These are phyloP conservation scores for Alectoris magna DNA, from an alignment of 2,797 vertebrate genomes.

Conservation along the genomic window DNA sequence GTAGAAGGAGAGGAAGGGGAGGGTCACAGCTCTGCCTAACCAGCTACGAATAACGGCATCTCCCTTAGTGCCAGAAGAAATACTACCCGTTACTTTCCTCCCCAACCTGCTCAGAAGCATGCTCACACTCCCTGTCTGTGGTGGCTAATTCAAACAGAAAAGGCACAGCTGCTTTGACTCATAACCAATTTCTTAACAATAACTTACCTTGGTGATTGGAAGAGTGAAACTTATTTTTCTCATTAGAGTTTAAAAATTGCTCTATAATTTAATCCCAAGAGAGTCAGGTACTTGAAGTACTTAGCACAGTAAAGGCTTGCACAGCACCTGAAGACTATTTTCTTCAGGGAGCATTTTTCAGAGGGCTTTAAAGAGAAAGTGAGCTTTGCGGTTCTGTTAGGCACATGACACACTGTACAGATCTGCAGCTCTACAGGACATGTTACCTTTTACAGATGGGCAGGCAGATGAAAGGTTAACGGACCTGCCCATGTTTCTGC, in stretches of 20 bases:
- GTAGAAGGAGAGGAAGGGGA: constrained; percentile 38
- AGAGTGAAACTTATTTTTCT: background rate
- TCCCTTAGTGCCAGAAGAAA: background rate
- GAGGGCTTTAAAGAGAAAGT: constrained; percentile 30
- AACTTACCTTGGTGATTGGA: background rate
- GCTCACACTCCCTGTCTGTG: background rate
- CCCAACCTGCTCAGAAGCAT: background rate
- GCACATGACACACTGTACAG: background rate
- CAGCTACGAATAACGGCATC: background rate
- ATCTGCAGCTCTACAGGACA: background rate
- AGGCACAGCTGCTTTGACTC: background rate
- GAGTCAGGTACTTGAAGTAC: background rate
- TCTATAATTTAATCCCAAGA: constrained; percentile 20
- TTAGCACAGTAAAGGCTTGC: background rate
- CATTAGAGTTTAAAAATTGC: constrained; percentile 8
- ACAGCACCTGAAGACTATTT: background rate
- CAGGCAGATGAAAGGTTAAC: constrained; percentile 26
- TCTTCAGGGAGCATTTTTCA: constrained; percentile 7
- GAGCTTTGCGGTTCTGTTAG: background rate
- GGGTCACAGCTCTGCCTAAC: background rate
- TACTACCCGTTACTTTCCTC: constrained; percentile 19
- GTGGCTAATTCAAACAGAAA: background rate
- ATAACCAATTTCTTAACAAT: background rate
- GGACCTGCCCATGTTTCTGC: constrained; percentile 4
- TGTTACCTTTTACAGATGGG: constrained; percentile 11